These are phyloP conservation scores for Ylistrum balloti DNA, from an alignment of 1,140 invertebrate species.

Conservation along the genomic window DNA sequence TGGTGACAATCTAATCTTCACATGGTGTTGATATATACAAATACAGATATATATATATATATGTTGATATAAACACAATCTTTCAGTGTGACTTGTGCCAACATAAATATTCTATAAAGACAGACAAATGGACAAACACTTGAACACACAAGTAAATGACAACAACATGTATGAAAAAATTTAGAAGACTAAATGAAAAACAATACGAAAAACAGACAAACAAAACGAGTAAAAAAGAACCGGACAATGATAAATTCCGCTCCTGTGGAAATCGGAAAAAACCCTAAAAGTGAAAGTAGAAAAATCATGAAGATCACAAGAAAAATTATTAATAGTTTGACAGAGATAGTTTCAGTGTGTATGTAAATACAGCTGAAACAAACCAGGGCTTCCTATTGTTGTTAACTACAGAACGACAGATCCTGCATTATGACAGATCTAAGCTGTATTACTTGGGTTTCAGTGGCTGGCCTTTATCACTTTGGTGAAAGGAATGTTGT, in stretches of 20 bases:
- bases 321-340: background rate
- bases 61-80: too few species aligned
- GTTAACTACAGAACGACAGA: background rate
- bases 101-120: background rate
- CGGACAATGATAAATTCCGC: background rate
- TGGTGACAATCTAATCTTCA: conserved; percentile 18
- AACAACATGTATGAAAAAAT: background rate
- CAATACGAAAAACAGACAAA: background rate
- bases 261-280: background rate
- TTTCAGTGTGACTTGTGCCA: background rate
- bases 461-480: conserved; percentile 2
- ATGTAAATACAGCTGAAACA: background rate
- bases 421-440: background rate
- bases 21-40: background rate
- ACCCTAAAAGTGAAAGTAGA: background rate
- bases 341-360: background rate
- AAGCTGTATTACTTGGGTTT: background rate
- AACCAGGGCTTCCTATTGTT: background rate
- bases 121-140: background rate
- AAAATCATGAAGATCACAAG: background rate
- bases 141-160: background rate
- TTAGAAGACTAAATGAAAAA: too few species aligned
- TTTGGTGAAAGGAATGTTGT: background rate
- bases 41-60: background rate
- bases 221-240: background rate